A percentile compares a stretch with the other conserved stretches of the same genome.
These are phyloP conservation scores for Alloplasta piceator DNA, from an alignment of 2,888 invertebrate genomes.

Conservation along the genomic window DNA sequence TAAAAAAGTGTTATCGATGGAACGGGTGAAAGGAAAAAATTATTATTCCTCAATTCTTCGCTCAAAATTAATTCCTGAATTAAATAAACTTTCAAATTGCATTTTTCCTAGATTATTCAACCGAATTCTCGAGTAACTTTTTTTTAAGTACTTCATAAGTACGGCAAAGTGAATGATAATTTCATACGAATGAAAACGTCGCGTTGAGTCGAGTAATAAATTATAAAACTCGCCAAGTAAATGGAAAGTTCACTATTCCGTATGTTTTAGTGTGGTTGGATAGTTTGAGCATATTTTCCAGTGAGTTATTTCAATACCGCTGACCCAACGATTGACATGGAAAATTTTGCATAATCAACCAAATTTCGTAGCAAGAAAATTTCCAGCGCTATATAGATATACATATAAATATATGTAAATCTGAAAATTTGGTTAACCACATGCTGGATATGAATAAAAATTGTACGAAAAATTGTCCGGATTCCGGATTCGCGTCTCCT, in stretches of 20 bases:
- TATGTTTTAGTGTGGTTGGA: too few relatives aligned
- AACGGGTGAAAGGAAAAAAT: too few relatives aligned
- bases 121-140: not conserved
- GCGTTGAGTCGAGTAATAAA: too few relatives aligned
- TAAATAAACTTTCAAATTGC: not conserved
- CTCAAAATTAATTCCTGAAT: not conserved
- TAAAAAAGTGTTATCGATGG: too few relatives aligned
- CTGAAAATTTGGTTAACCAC: not conserved
- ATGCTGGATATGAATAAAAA: not conserved
- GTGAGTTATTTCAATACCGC: too few relatives aligned
- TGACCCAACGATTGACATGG: too few relatives aligned
- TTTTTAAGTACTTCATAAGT: not conserved
- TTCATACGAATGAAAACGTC: not conserved
- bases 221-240: too few relatives aligned
- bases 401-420: not conserved
- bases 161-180: not conserved
- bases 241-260: too few relatives aligned
- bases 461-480: constrained; percentile 13
- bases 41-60: too few relatives aligned
- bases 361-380: too few relatives aligned
- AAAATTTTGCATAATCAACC: too few relatives aligned
- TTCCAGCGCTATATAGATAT: not conserved
- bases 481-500: constrained; percentile 26
- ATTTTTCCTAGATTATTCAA: not conserved
- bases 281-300: too few relatives aligned